Evolutionary conservation across 2,113 vertebrate genomes (phyloP), one percentile per base, ranked within the genome.

Genomic region (Eolophus roseicapilla): DNA sequence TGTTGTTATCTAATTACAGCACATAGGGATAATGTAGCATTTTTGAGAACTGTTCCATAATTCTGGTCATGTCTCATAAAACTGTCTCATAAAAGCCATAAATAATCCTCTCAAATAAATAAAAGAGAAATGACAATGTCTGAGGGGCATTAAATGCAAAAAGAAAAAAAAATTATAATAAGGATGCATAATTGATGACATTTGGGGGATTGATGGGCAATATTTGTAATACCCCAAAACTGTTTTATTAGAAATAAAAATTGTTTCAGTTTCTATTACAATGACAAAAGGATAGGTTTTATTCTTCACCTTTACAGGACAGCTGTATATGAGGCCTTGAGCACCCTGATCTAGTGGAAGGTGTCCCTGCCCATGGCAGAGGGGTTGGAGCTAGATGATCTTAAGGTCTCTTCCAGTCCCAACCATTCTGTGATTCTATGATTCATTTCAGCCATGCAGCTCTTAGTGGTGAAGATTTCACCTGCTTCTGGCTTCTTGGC

Each of bases 101-200:
- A 96, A 93, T 83, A 96, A 81, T 75, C 59, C 11, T 49, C n/a
- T 93, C 43, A 28, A 76, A 95, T 71, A 84, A 87, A 92, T 78
- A 90, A 75, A 92, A 87, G 31, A 53, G 35, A 67, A 71, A 67
- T 59, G 3, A 53, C 50, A 93, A 21, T 35, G 13, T 90, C 67
- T 86, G 55, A 92, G 55, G 39, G 46, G 13, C 29, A 70, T 83
- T 63, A 74, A 68, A 69, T 47, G 11, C 3, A 28, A 44, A 53
- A 74, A 46, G 8, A 15, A 35, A 24, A 27, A 39, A 64, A 12
- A 52, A 53, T 6, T 3, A 8, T 12, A 70, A 31, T 41, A 47
- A 7, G 28, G 29, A 70, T 57, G 59, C 70, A 65, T 85, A 93
- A 86, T 5, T 73, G 37, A 90, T 67, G 39, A 31, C 13, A 5